A percentile compares a stretch with the other conserved stretches of the same genome.
Conservation (phyloP, 2,113 vertebrate genomes). For the Tretioscincus oriximinensis region DNA sequence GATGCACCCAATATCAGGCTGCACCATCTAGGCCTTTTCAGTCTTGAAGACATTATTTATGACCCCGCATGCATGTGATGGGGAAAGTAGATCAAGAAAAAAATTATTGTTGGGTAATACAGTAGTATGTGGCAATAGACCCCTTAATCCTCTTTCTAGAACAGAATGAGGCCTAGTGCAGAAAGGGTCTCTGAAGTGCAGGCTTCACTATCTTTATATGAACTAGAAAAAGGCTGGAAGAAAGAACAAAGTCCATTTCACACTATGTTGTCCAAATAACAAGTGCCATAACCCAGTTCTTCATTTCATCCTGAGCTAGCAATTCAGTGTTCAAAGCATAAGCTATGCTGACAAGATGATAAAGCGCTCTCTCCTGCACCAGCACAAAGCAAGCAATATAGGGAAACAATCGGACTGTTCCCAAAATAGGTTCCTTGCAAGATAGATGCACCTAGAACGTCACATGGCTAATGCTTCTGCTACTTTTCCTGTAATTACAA, state of each 20-base stretch:
- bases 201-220: neutral
- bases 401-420: neutral
- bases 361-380: neutral
- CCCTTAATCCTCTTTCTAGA: no score
- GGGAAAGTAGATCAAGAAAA: no score
- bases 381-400: neutral
- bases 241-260: neutral
- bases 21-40: no score
- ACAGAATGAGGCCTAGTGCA: neutral
- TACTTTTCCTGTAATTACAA: neutral
- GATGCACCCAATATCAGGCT: no score
- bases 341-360: constrained; percentile 1
- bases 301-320: neutral
- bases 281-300: constrained; percentile 8
- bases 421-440: neutral
- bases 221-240: neutral
- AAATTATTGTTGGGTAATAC: no score
- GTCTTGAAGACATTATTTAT: no score
- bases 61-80: no score
- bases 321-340: neutral
- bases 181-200: no score
- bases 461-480: neutral
- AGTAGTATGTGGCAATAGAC: no score
- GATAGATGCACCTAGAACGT: neutral
- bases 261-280: neutral